Conservation (phyloP, 2,797 vertebrate species). For the Erpetoichthys calabaricus region DNA sequence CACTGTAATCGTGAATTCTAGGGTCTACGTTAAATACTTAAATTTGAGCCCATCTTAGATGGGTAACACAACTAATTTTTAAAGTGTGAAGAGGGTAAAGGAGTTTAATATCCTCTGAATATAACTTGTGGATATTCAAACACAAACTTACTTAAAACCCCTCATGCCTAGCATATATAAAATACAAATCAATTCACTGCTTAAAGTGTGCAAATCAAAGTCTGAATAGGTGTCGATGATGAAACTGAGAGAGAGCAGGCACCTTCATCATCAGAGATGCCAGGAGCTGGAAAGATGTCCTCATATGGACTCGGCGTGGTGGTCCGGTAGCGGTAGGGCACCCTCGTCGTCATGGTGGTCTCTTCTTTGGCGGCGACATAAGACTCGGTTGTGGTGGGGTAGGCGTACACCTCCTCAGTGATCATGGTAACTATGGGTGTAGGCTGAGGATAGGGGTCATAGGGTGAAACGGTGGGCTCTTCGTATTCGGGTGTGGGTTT, state of each 20-base stretch:
- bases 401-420: constrained; percentile 45
- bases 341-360: constrained; percentile 37
- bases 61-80: no score
- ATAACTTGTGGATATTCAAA: no score
- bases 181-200: no score
- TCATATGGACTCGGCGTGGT: constrained; percentile 25
- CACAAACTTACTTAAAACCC: no score
- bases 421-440: constrained; percentile 49
- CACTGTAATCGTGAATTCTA: no score
- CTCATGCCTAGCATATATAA: no score
- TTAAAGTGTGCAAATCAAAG: no score
- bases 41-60: no score
- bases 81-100: no score
- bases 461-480: constrained; percentile 28
- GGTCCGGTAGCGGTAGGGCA: constrained; percentile 22
- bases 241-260: not conserved
- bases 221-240: no score
- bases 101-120: no score
- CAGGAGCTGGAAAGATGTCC: constrained; percentile 24
- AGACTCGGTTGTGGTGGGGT: constrained; percentile 36
- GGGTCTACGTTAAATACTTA: no score
- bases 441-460: constrained; percentile 31
- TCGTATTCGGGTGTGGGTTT: constrained; percentile 33
- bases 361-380: constrained; percentile 51
- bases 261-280: constrained; percentile 15